Conservation (phyloP, 2,888 invertebrate genomes). For the Zonitis immaculata region DNA sequence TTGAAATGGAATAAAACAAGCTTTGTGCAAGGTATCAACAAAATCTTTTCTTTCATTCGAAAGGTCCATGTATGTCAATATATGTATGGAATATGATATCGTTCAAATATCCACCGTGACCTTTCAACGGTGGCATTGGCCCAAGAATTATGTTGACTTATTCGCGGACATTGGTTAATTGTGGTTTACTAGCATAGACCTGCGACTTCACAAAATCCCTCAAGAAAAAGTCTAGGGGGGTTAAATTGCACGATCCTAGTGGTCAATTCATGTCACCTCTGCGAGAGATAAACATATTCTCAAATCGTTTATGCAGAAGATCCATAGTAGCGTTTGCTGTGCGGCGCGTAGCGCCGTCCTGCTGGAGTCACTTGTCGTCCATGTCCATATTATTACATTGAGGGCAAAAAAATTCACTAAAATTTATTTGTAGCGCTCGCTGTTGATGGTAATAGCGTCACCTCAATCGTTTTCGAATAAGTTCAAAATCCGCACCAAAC, state of each 20-base stretch:
- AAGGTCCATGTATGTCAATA: too few species aligned
- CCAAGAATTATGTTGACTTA: constrained; percentile 8
- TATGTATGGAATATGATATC: too few species aligned
- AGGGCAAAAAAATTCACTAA: too few species aligned
- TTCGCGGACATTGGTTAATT: constrained; percentile 7
- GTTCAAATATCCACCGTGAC: too few species aligned
- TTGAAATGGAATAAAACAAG: too few species aligned
- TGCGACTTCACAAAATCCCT: constrained; percentile 28
- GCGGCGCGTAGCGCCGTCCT: constrained; percentile 22
- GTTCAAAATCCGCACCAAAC: too few species aligned
- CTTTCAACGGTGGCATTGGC: too few species aligned
- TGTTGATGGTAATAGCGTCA: too few species aligned
- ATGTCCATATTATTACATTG: constrained; percentile 1
- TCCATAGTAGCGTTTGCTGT: constrained; percentile 28
- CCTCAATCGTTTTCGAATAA: too few species aligned
- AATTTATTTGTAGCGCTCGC: too few species aligned
- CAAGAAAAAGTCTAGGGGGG: constrained; percentile 30
- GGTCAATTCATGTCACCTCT: constrained; percentile 24
- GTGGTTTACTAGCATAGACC: constrained; percentile 10
- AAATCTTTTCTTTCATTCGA: too few species aligned
- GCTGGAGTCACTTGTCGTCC: constrained; percentile 7
- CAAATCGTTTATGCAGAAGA: constrained; percentile 27
- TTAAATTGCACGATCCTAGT: constrained; percentile 30
- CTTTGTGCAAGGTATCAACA: too few species aligned
- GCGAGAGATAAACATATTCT: constrained; percentile 25